Evolutionary conservation across 2,797 vertebrate species (phyloP).

Genomic region (Schizothorax lantsangensis): DNA sequence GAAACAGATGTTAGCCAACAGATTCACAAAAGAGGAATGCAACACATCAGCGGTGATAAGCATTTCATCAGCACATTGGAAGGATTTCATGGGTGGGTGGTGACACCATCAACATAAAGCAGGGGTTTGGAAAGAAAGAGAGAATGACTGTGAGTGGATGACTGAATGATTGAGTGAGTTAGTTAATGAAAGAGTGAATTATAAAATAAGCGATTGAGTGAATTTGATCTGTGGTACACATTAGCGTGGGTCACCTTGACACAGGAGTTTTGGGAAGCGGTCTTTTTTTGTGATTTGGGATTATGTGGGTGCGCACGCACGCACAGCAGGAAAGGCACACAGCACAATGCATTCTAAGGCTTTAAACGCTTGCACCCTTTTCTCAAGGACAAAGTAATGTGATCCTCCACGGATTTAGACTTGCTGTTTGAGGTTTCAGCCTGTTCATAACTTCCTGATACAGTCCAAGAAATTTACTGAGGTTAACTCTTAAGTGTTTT

Average conservation of each 20-base stretch:
- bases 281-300: conserved; percentile 34
- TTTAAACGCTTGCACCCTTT: conserved; percentile 17
- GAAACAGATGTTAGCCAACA: conserved; percentile 58
- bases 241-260: conserved; percentile 47
- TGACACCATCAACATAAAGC: conserved; percentile 37
- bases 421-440: conserved; percentile 16
- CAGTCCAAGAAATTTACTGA: not conserved
- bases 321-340: not conserved
- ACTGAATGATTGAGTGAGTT: not conserved
- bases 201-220: not conserved
- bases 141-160: not conserved
- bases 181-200: not conserved
- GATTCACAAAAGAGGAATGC: conserved; percentile 24
- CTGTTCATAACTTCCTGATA: not conserved
- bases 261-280: conserved; percentile 17
- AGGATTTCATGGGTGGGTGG: conserved; percentile 34
- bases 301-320: conserved; percentile 10
- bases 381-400: conserved; percentile 32
- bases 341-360: conserved; percentile 8
- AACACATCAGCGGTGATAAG: conserved; percentile 59
- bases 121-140: not conserved
- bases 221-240: not conserved
- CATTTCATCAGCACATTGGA: conserved; percentile 39
- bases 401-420: not conserved
- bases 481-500: not conserved